phyloP scores from a whole-genome alignment of 1,140 invertebrate genomes.

The Epicauta chinensis region DNA sequence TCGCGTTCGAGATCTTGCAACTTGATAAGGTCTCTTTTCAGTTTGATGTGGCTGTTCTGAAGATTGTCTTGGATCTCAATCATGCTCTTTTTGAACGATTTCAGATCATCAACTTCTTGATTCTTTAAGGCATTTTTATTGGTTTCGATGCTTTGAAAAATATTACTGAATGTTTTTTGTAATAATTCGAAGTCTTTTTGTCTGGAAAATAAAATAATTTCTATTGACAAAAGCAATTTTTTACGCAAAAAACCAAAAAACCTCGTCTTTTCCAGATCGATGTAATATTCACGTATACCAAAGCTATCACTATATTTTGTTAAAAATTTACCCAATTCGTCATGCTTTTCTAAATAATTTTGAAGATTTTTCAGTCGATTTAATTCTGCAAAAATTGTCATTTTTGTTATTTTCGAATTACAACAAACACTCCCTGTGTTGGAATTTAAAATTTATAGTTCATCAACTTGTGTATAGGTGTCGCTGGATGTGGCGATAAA shows the following conservation, averaged over 20 bases:
- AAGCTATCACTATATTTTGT: constrained; percentile 1
- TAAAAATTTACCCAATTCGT: constrained; percentile 11
- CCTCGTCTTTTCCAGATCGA: background rate
- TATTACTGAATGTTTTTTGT: no score
- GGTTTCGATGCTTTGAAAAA: no score
- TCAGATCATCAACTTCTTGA: constrained; percentile 40
- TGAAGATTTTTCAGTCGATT: constrained; percentile 30
- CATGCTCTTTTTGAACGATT: constrained; percentile 43
- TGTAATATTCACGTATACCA: background rate
- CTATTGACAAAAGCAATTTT: no score
- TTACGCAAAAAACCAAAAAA: background rate
- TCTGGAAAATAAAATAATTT: no score
- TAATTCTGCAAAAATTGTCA: constrained; percentile 20
- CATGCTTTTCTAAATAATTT: constrained; percentile 25
- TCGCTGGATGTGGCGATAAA: no score
- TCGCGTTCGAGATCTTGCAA: constrained; percentile 35
- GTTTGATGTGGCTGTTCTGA: constrained; percentile 35
- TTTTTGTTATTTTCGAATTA: constrained; percentile 5
- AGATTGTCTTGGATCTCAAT: constrained; percentile 42
- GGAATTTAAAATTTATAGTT: constrained; percentile 9
- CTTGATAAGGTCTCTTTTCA: constrained; percentile 32
- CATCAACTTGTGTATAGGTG: no score
- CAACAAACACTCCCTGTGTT: constrained; percentile 9
- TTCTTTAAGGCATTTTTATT: no score
- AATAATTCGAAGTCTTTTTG: no score